Base-by-base conservation (phyloP, 2,113 vertebrate genomes). In the Ailuropoda melanoleuca region DNA sequence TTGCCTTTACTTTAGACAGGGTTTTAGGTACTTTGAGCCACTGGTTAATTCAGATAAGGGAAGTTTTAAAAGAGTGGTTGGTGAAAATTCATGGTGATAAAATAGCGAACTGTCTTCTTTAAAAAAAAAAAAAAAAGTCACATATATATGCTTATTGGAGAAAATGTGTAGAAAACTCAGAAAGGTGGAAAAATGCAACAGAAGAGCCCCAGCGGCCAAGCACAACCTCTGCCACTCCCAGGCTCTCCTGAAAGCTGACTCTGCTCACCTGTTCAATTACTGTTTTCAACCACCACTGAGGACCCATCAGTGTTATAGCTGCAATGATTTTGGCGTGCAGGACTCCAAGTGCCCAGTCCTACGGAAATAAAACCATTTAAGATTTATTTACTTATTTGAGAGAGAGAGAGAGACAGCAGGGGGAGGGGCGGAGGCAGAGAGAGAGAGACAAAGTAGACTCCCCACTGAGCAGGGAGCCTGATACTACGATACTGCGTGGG, bases 321-420 rank as follows among this genome's bases (percentile, higher is more conserved):
- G 99, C 99, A 90, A 99, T 99, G 97, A 99, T 99, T 99, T 99
- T 99, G 98, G 99, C 99, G 98, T 99, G 99, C 78, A 99, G 99
- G 97, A 99, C 99, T 98, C 99, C 99, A 94, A 99, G 99, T 97
- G 99, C 99, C 99, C 99, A 99, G 98, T 99, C 99, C 99, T 99
- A 96, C 12, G 31, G n/a, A 43, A 93, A 82, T 39, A 55, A 95
- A 75, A 97, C 18, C 55, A 93, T 6, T 96, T 87, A 90, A 88
- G 14, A 77, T 60, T 48, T 75, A 37, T 34, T 64, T 34, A 64
- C 18, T 68, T 68, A 37, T 10, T n/a, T 37, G 62, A 66, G 13
- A 66, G 31, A 3, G 13, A 66, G 34, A 66, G 2, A 66, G 15
- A 10, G 15, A 10, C 34, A n/a, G 18, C 8, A 37, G 18, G 66